Percentiles rank a stretch among this genome's conserved stretches.
Evolutionary conservation across 1,140 invertebrate genomes (phyloP).

Genomic region (Bombyx mandarina): DNA sequence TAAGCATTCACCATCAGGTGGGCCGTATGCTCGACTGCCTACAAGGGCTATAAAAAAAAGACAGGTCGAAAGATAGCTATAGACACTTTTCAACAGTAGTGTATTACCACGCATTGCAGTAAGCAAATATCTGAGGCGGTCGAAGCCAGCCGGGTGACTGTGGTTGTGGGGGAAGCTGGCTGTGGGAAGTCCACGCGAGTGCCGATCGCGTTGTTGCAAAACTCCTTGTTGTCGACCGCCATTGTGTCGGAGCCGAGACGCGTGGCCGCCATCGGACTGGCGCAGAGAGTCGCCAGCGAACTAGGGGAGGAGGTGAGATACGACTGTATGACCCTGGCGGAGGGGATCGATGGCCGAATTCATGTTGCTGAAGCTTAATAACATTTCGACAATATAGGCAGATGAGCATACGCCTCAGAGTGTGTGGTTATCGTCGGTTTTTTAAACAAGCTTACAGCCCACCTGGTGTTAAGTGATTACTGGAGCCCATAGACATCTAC

Average conservation of each 20-base stretch:
- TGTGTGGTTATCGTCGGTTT: too few species aligned
- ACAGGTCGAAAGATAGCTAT: too few species aligned
- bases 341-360: too few species aligned
- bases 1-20: too few species aligned
- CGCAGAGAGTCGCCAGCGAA: conserved; percentile 89
- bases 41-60: too few species aligned
- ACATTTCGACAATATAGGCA: background rate
- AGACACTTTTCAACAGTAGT: too few species aligned
- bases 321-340: background rate
- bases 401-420: background rate
- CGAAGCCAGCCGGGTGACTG: conserved; percentile 26
- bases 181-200: conserved; percentile 63
- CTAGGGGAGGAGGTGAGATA: conserved; percentile 56
- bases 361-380: too few species aligned
- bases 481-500: too few species aligned
- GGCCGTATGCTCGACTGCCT: too few species aligned
- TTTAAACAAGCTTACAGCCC: too few species aligned
- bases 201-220: conserved; percentile 37
- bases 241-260: conserved; percentile 89
- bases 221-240: conserved; percentile 17
- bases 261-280: conserved; percentile 93
- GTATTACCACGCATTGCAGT: conserved; percentile 18
- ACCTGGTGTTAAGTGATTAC: too few species aligned
- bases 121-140: conserved; percentile 39
- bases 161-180: conserved; percentile 58